Base-by-base conservation (phyloP, 2,888 invertebrate genomes). In the Acanthococcus lagerstroemiae region DNA sequence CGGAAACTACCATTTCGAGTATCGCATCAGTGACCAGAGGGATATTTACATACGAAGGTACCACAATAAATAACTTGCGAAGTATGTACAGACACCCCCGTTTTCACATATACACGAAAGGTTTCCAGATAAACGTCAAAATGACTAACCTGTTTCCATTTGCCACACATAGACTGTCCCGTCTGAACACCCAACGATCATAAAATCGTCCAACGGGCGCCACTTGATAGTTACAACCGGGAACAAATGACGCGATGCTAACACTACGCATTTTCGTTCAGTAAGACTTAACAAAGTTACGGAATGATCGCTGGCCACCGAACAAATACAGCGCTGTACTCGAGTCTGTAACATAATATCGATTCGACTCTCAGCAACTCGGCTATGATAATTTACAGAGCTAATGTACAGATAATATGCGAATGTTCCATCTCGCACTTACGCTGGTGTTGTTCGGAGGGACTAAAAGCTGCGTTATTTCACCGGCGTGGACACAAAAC, bases 161-260 rank as follows among this genome's bases (percentile, higher is more conserved):
- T 99, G 97, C 99, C 99, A 99, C 0, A 99, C 95, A 77, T 95
- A 96, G 1, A 97, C 95, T 0, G 95, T 93, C 2, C 96, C 95
- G 77, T 99, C 97, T 6, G 93, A 90, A 76, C 95, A 95, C 0
- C 93, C 94, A 19, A 97, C 93, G 70, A 96, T 89, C 83, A 99
- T 89, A 75, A 96, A 99, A 77, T 99, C 99, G 74, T 99, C 97
- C 2, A 94, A 81, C 0, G 97, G 95, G 50, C 95, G 82, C 95
- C 95, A 96, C 76, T 95, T 95, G 71, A 97, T 94, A 27, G 87
- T 87, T 24, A 91, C 88, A 24, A 99, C 93, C 0, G 99, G 97
- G 77, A 95, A 97, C 45, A 96, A 81, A 77, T 99, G 99, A 19
- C 94, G 83, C 0, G 88, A 88, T 0, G 97, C 97, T 44, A 99